These are phyloP conservation scores for Galagoides demidoff DNA, from an alignment of 2,797 vertebrate species.

Conservation along the genomic window DNA sequence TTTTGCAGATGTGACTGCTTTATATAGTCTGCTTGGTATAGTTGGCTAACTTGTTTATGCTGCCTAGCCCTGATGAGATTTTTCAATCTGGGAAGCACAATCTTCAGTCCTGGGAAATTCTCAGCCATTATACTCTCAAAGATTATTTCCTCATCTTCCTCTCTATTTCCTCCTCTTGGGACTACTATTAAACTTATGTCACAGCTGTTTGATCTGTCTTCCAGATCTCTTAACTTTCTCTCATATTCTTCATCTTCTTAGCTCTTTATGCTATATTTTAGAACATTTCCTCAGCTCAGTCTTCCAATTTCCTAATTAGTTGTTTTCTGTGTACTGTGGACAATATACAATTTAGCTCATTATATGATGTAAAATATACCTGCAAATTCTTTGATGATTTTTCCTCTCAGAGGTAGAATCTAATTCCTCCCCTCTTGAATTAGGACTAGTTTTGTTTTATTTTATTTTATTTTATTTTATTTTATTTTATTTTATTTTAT, in stretches of 20 bases:
- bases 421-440: conserved; percentile 15
- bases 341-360: background rate
- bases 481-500: too few relatives aligned
- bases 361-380: conserved; percentile 5
- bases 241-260: conserved; percentile 20
- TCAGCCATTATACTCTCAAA: background rate
- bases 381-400: background rate
- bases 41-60: background rate
- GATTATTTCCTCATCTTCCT: background rate
- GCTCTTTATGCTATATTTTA: background rate
- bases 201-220: background rate
- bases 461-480: too few relatives aligned
- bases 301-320: conserved; percentile 20
- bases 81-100: conserved; percentile 16
- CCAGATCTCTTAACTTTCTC: conserved; percentile 36
- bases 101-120: conserved; percentile 3
- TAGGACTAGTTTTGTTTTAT: background rate
- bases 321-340: background rate
- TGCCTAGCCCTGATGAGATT: background rate
- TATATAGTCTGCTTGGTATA: background rate
- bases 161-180: background rate
- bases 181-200: background rate
- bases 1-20: background rate
- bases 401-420: background rate
- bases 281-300: background rate